phyloP scores from a whole-genome alignment of 2,797 vertebrate species.

The Chiroxiphia lanceolata region DNA sequence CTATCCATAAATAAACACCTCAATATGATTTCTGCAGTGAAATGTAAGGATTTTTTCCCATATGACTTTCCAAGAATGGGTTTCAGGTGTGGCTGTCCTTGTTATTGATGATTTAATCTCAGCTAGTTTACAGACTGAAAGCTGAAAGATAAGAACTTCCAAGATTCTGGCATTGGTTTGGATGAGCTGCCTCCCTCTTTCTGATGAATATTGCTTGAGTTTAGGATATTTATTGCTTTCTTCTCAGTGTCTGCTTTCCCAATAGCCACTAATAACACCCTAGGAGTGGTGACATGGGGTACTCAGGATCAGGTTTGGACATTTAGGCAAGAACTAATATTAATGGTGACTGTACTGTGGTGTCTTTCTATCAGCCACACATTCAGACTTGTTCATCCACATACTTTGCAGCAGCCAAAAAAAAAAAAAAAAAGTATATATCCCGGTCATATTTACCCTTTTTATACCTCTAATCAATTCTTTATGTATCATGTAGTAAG shows the following conservation, averaged over 20 bases:
- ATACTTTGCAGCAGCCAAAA: neutral
- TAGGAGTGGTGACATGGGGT: neutral
- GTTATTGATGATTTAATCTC: neutral
- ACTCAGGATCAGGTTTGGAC: neutral
- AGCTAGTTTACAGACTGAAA: neutral
- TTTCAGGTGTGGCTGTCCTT: neutral
- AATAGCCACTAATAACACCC: neutral
- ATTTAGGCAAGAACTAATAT: neutral
- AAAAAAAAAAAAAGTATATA: neutral
- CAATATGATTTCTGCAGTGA: neutral
- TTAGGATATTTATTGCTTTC: neutral
- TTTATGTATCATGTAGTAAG: neutral
- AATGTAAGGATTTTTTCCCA: neutral
- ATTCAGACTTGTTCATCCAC: neutral
- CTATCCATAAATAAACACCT: neutral
- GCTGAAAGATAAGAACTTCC: neutral
- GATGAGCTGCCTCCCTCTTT: neutral
- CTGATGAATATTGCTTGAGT: neutral
- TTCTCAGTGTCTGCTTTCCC: neutral
- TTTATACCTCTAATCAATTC: neutral
- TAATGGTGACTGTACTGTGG: fast-evolving
- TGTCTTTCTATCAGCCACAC: neutral
- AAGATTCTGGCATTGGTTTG: neutral
- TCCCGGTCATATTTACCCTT: neutral
- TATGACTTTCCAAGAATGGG: neutral